Base-by-base conservation (phyloP, 2,797 vertebrate species). In the Pelodytes ibericus region DNA sequence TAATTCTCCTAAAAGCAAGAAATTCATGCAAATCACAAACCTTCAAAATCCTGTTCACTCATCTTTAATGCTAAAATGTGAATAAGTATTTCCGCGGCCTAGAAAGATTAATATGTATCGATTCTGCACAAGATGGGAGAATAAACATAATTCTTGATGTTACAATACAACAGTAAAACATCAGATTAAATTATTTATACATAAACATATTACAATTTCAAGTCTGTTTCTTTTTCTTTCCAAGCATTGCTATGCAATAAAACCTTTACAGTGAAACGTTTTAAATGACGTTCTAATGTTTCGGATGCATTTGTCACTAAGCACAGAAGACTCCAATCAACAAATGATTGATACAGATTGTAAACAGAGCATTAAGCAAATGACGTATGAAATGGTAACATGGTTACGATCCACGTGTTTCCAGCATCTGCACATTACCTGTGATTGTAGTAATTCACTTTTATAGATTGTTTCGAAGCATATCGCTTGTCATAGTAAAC, bases 291-390 rank as follows among this genome's bases (percentile, higher is more conserved):
- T 59, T 20, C 69, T 53, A 63, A 69, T n/a, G 18, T 58, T 72
- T 78, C 47, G 47, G 68, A 58, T 51, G 41, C 26, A 60, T 78
- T 72, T 72, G 63, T 72, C 59, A 61, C 56, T 39, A 67, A 26
- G 70, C 62, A 62, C 31, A 67, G 29, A 57, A 39, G 39, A 49
- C 31, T 27, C 75, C 70, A 61, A 72, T 72, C 62, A 70, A 77
- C 61, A 65, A 77, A 77, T 77, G 75, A 78, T 78, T 67, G 75
- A 60, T 78, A 66, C 69, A 36, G 69, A 66, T 41, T 66, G 75
- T 78, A 72, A 78, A 72, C 75, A 72, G 53, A 66, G 24, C 69
- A 78, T 78, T 78, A 78, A 70, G 24, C 69, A 66, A 78, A 78
- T 78, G 75, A 72, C 69, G 69, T 78, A 71, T 59, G 44, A 78